Base-by-base conservation (phyloP, 2,113 vertebrate genomes). In the Amphiprion percula region DNA sequence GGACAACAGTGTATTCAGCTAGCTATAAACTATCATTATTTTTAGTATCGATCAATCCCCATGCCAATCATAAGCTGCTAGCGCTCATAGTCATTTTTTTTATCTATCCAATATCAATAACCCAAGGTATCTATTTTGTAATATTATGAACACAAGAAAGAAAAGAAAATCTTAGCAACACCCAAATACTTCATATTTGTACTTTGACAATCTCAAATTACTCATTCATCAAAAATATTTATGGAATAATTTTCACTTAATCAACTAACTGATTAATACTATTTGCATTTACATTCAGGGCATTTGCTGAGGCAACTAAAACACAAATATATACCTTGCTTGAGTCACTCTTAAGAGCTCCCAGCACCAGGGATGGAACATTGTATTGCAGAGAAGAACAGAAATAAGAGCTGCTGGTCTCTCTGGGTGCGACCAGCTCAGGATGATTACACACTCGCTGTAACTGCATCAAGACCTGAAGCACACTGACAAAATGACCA, bases 401-500 rank as follows among this genome's bases (percentile, higher is more conserved):
- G 15, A 95, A 94, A 4, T 90, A 97, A 2, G 96, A 95, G 55
- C 92, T 95, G 70, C 89, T 90, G 1, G 92, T 94, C 21, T 96
- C 92, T 62, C 97, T 91, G 9, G 95, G 94, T 17, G 94, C 94
- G 66, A 98, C 95, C 90, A 98, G 91, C 76, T 98, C 96, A 2
- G 97, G 97, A 74, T 98, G 97, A 86, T 98, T 98, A 89, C 97
- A 97, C 60, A 98, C 97, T 79, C 95, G 88, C 84, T 97, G 96
- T 44, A 98, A 93, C 91, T 96, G 96, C 96, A 98, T 97, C 87
- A 97, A 90, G 10, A 97, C 96, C 4, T 96, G 96, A 68, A 98
- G 96, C 68, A 98, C 97, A 30, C 97, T 97, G 73, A 98, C 96
- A 89, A 98, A 98, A 82, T 97, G 97, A 3, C 97, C 97, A 0